Percentiles rank a stretch among this genome's conserved stretches.
Conservation (phyloP, 2,888 invertebrate species). For the Erpobdella octoculata region DNA sequence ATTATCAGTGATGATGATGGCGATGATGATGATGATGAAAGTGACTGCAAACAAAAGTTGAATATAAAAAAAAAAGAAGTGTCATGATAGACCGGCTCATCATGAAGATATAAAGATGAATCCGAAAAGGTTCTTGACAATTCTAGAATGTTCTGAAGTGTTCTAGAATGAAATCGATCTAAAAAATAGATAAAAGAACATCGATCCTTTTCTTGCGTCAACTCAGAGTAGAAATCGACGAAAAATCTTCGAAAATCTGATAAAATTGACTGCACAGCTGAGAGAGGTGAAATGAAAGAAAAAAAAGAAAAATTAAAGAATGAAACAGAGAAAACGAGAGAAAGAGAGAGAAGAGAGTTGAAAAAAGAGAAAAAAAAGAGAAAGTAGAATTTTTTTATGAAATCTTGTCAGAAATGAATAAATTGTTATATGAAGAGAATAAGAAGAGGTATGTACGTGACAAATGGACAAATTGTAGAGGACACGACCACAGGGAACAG, state of each 20-base stretch:
- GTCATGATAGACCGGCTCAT: too few relatives aligned
- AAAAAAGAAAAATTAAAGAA: background rate
- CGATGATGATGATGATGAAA: background rate
- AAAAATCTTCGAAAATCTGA: too few relatives aligned
- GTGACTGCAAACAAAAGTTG: too few relatives aligned
- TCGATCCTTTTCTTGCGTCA: too few relatives aligned
- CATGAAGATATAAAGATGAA: background rate
- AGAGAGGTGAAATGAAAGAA: background rate
- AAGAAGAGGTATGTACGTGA: too few relatives aligned
- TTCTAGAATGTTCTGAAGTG: background rate
- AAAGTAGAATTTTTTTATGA: background rate
- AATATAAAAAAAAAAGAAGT: too few relatives aligned
- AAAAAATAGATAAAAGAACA: too few relatives aligned
- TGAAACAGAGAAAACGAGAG: background rate
- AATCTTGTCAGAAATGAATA: background rate
- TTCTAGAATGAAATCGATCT: background rate
- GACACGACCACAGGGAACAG: too few relatives aligned
- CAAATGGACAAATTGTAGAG: too few relatives aligned
- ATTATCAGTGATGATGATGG: background rate
- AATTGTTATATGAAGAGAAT: too few relatives aligned
- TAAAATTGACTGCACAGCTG: too few relatives aligned
- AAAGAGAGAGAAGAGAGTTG: background rate
- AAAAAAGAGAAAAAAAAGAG: background rate
- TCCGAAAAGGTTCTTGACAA: background rate
- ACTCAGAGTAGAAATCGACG: too few relatives aligned